These are phyloP conservation scores for Anoplius nigerrimus DNA, from an alignment of 2,888 invertebrate species.

Conservation along the genomic window DNA sequence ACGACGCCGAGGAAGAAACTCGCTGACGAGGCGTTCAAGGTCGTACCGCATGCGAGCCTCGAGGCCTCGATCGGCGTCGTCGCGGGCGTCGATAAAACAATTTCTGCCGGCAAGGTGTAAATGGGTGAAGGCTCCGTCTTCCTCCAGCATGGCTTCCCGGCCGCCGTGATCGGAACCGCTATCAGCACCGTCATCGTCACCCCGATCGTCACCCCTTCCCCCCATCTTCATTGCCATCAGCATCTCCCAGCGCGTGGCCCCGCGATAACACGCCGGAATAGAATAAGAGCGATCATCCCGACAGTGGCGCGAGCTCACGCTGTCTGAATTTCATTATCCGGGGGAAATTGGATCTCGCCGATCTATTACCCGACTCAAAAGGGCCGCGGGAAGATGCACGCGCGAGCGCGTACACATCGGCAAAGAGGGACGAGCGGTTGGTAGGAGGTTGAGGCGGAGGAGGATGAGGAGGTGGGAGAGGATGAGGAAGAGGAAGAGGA, in stretches of 20 bases:
- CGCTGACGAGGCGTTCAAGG: too few relatives aligned
- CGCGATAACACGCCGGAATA: constrained; percentile 28
- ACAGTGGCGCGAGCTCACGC: constrained; percentile 35
- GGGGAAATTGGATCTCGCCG: constrained; percentile 62
- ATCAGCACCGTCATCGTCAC: too few relatives aligned
- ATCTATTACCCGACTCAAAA: constrained; percentile 61
- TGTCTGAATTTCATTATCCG: constrained; percentile 62
- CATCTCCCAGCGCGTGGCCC: constrained; percentile 7
- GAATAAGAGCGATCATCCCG: constrained; percentile 46
- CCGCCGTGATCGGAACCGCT: too few relatives aligned
- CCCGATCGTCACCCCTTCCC: too few relatives aligned
- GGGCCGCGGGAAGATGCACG: constrained; percentile 25
- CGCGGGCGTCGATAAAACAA: background rate
- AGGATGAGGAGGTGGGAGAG: background rate
- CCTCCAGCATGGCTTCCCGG: too few relatives aligned
- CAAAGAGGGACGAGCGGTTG: too few relatives aligned
- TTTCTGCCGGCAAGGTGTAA: background rate
- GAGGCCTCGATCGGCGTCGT: background rate
- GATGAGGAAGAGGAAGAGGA: background rate
- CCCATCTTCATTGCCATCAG: too few relatives aligned
- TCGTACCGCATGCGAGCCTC: background rate
- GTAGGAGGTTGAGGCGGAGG: background rate
- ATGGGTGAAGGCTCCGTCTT: background rate
- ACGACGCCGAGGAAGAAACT: too few relatives aligned
- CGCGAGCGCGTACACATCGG: constrained; percentile 11